Base-by-base conservation (phyloP, 2,888 invertebrate genomes). In the Athrips mouffetella region DNA sequence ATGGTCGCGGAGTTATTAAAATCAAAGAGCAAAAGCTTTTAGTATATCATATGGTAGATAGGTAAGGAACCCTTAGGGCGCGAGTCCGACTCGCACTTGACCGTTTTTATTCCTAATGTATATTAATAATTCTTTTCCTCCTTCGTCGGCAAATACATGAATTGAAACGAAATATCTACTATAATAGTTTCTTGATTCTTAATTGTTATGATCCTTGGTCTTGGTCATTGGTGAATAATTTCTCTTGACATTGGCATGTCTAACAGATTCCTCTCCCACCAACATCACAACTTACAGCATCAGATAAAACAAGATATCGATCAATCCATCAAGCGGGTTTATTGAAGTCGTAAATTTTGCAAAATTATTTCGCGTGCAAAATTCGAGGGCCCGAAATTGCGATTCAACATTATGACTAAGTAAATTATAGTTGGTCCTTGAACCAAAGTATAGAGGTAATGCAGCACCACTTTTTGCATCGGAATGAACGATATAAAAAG, bases 281-380 rank as follows among this genome's bases (percentile, higher is more conserved):
- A n/a, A n/a, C 18, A 18, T 20, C 20, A n/a, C 40, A 25, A n/a
- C 23, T 6, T 11, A 13, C 40, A 25, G 37, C 40, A 58, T 58
- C 56, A 52, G 60, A 61, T 62, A 62, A 57, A 53, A 47, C 53
- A 49, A 57, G 52, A 66, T 71, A 71, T 72, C 68, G 71, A 75
- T 74, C 76, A 73, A 71, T 72, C 69, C 63, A 68, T 70, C 70
- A 64, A 57, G 58, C 57, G 56, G 62, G 70, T 77, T 77, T 75
- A 73, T 76, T 68, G 65, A 67, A 60, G 60, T 59, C 55, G 67
- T 76, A 76, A 70, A 76, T 77, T 76, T 71, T 60, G 59, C 59
- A 65, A 72, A 75, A 75, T 68, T 67, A 68, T 70, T 70, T 72
- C 66, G 60, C 60, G 58, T 56, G 11, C 62, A 63, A 65, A 69